Conservation (phyloP, 2,888 invertebrate species). For the Watsonalla cultraria region DNA sequence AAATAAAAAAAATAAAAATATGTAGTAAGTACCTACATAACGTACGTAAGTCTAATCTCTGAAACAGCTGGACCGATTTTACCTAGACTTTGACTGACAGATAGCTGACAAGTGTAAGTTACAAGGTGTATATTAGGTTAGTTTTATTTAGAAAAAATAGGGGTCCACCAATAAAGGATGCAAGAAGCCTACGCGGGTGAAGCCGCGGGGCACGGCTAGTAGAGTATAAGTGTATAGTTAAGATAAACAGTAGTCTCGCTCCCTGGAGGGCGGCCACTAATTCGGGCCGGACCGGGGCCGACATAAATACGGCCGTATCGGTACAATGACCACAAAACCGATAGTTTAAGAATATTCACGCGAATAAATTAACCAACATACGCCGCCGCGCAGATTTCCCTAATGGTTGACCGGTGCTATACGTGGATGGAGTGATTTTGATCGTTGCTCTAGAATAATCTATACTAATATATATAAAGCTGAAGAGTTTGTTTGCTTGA, state of each 20-base stretch:
- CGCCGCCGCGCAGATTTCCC: constrained; percentile 73
- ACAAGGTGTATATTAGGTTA: too few relatives aligned
- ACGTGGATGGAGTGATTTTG: constrained; percentile 26
- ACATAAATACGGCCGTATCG: constrained; percentile 65
- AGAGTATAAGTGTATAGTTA: neutral
- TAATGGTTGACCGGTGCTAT: constrained; percentile 61
- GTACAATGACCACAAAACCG: constrained; percentile 69
- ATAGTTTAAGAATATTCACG: constrained; percentile 78
- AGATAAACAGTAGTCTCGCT: constrained; percentile 20
- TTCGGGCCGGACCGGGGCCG: constrained; percentile 34
- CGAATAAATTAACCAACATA: constrained; percentile 73
- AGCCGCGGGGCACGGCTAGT: too few relatives aligned
- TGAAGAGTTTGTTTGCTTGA: too few relatives aligned
- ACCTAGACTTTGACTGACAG: too few relatives aligned
- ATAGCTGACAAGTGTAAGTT: too few relatives aligned
- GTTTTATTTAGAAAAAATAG: too few relatives aligned
- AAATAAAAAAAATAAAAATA: too few relatives aligned
- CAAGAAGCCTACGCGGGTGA: too few relatives aligned
- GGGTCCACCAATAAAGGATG: too few relatives aligned
- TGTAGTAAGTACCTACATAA: too few relatives aligned
- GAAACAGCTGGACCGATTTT: too few relatives aligned
- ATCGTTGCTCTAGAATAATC: constrained; percentile 24
- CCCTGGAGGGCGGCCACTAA: constrained; percentile 39
- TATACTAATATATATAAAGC: neutral
- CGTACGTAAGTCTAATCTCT: too few relatives aligned